Conservation (phyloP, 2,113 vertebrate genomes). For the Notothenia rossii region DNA sequence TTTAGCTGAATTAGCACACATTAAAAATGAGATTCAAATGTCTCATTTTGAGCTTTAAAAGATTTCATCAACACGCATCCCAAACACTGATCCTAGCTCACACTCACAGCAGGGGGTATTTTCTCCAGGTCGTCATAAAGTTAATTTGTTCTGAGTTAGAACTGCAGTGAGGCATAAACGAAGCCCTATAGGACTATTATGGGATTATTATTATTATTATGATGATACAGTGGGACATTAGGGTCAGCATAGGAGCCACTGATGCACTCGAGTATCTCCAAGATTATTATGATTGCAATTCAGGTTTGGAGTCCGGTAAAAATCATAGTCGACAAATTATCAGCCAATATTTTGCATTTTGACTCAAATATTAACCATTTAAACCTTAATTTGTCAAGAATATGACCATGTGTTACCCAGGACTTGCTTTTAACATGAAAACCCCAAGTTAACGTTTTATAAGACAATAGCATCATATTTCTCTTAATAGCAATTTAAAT, state of each 20-base stretch:
- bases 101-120: not conserved
- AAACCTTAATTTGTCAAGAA: too few species aligned
- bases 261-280: not conserved
- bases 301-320: not conserved
- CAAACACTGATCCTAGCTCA: too few species aligned
- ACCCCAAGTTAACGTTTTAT: not conserved
- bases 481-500: not conserved
- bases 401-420: too few species aligned
- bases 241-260: not conserved
- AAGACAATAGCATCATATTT: not conserved
- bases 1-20: not conserved
- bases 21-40: conserved; percentile 6
- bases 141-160: conserved; percentile 59
- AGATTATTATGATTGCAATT: conserved; percentile 10
- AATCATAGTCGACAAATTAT: too few species aligned
- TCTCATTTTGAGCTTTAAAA: not conserved
- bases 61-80: not conserved
- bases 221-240: conserved; percentile 62
- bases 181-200: conserved; percentile 17
- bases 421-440: not conserved
- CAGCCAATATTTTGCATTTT: too few species aligned
- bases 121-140: conserved; percentile 26
- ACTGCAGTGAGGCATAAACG: conserved; percentile 37
- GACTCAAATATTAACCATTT: too few species aligned
- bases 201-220: conserved; percentile 36